A percentile compares a stretch with the other conserved stretches of the same genome.
phyloP scores from a whole-genome alignment of 2,888 invertebrate genomes.

The Zaprionus bogoriensis region DNA sequence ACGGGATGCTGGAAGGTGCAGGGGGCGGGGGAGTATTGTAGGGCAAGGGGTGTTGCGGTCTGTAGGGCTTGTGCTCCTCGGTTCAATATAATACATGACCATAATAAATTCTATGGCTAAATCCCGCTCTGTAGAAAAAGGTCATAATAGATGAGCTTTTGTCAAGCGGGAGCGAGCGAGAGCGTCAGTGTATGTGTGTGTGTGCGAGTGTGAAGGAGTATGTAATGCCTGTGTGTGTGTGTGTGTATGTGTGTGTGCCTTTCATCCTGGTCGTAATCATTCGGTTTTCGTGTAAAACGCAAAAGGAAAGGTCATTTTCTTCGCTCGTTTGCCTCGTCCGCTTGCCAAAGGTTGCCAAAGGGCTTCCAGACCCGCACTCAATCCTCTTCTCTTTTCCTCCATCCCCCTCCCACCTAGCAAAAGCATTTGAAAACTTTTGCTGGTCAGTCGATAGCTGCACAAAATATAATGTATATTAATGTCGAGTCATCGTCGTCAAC shows the following conservation, averaged over 20 bases:
- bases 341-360: slow-evolving; percentile 73
- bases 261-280: slow-evolving; percentile 56
- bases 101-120: slow-evolving; percentile 76
- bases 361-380: slow-evolving; percentile 43
- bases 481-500: slow-evolving; percentile 67
- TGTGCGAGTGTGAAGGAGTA: slow-evolving; percentile 7
- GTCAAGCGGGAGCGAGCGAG: slow-evolving; percentile 26
- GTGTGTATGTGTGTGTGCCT: slow-evolving; percentile 14
- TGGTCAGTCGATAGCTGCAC: slow-evolving; percentile 71
- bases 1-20: background rate
- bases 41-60: slow-evolving; percentile 16
- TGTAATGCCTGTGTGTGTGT: slow-evolving; percentile 6
- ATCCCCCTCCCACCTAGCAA: slow-evolving; percentile 15
- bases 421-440: slow-evolving; percentile 66
- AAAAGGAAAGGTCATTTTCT: slow-evolving; percentile 75
- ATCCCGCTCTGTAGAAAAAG: slow-evolving; percentile 73
- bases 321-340: slow-evolving; percentile 62
- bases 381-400: background rate
- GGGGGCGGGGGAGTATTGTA: slow-evolving; percentile 8
- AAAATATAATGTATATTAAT: slow-evolving; percentile 71
- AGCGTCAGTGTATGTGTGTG: slow-evolving; percentile 7
- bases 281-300: slow-evolving; percentile 66
- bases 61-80: slow-evolving; percentile 19
- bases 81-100: slow-evolving; percentile 76
- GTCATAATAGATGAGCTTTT: slow-evolving; percentile 76